Conservation (phyloP, 2,113 vertebrate genomes). For the Ginglymostoma cirratum region DNA sequence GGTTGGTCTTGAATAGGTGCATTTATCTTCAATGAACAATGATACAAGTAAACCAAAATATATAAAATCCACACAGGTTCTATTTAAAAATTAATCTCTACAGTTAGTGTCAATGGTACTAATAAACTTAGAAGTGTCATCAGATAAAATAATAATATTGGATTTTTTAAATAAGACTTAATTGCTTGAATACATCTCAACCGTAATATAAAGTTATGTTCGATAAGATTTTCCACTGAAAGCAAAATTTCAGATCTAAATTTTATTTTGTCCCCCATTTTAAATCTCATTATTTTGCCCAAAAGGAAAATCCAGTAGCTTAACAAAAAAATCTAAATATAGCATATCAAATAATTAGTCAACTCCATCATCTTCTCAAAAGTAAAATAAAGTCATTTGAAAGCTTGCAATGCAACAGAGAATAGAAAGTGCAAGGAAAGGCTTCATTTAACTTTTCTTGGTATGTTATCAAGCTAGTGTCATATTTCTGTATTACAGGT, state of each 20-base stretch:
- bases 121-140: background rate
- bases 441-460: constrained; percentile 1
- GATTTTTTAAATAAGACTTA: background rate
- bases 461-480: background rate
- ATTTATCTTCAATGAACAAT: background rate
- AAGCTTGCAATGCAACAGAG: background rate
- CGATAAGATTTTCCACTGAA: background rate
- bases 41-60: background rate
- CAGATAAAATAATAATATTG: background rate
- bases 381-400: background rate
- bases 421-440: background rate
- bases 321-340: background rate
- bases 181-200: background rate
- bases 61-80: background rate
- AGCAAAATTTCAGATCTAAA: background rate
- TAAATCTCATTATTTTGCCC: background rate
- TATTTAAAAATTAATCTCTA: background rate
- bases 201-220: background rate
- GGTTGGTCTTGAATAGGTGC: background rate
- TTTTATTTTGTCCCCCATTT: background rate
- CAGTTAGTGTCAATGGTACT: background rate
- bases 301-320: background rate
- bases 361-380: background rate
- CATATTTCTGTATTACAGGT: background rate
- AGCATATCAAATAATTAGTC: background rate